Percentiles rank a stretch among this genome's conserved stretches.
These are phyloP conservation scores for Lasioglossum figueresi DNA, from an alignment of 2,888 invertebrate species.

Conservation along the genomic window DNA sequence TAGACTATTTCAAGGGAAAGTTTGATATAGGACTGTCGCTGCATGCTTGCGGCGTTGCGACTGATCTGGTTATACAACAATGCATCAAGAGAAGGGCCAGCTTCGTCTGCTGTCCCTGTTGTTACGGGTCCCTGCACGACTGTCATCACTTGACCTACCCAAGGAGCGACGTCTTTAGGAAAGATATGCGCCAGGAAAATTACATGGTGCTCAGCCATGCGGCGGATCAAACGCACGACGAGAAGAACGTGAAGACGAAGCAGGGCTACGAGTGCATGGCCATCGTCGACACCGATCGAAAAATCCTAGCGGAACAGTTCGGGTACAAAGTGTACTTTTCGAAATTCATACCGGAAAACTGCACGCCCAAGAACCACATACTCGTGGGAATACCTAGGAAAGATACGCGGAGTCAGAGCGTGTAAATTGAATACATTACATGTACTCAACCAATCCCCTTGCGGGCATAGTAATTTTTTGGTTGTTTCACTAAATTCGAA, in stretches of 20 bases:
- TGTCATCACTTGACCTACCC: conserved; percentile 94
- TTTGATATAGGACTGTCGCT: conserved; percentile 95
- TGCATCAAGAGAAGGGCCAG: conserved; percentile 91
- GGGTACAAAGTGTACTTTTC: conserved; percentile 91
- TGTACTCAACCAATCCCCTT: background rate
- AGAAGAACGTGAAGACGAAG: conserved; percentile 88
- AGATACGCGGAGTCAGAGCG: conserved; percentile 10
- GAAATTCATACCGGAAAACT: conserved; percentile 91
- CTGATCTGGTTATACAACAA: conserved; percentile 94
- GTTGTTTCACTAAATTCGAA: background rate
- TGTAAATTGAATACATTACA: background rate
- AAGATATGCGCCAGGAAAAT: conserved; percentile 85
- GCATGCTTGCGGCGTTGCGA: conserved; percentile 97
- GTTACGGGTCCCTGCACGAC: conserved; percentile 94
- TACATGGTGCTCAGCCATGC: conserved; percentile 94
- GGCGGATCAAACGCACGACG: conserved; percentile 95
- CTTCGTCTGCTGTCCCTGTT: conserved; percentile 97
- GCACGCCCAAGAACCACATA: conserved; percentile 97
- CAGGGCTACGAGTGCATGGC: conserved; percentile 95
- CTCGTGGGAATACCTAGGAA: conserved; percentile 87
- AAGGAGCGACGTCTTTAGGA: conserved; percentile 88
- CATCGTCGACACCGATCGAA: conserved; percentile 94
- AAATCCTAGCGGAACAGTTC: conserved; percentile 89
- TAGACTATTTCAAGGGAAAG: conserved; percentile 93
- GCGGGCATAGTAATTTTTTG: background rate